phyloP scores from a whole-genome alignment of 1,140 invertebrate species.

The Drosophila kohkoa region DNA sequence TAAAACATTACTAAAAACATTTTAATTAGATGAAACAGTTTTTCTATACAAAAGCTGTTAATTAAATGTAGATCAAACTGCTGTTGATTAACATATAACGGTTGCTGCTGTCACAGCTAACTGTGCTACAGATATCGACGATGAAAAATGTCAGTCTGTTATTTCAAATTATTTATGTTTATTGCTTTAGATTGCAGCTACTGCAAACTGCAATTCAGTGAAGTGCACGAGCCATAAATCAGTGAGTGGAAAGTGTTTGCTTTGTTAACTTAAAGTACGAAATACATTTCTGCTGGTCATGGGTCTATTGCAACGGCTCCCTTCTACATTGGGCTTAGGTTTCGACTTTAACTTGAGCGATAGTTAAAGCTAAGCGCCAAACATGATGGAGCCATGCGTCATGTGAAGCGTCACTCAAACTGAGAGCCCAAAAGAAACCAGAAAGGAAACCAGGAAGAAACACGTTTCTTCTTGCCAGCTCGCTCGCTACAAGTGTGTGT shows the following conservation, averaged over 20 bases:
- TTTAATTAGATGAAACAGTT: too few species aligned
- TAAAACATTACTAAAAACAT: too few species aligned
- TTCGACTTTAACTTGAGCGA: not conserved
- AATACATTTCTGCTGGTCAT: constrained; percentile 18
- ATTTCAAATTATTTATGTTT: constrained; percentile 1
- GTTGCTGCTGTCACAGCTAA: not conserved
- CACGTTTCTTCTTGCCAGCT: constrained; percentile 54
- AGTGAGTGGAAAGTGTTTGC: constrained; percentile 24
- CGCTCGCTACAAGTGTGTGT: not conserved
- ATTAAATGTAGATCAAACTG: too few species aligned
- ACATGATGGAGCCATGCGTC: constrained; percentile 54
- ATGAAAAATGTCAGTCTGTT: not conserved
- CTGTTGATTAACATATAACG: not conserved
- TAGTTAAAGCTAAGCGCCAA: constrained; percentile 45
- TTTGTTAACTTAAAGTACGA: constrained; percentile 1
- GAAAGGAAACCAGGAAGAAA: constrained; percentile 60
- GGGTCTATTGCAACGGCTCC: constrained; percentile 4
- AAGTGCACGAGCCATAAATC: constrained; percentile 22
- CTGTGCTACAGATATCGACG: not conserved
- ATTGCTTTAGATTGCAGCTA: not conserved
- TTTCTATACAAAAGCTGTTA: too few species aligned
- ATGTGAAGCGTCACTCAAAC: constrained; percentile 53
- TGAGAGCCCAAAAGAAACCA: constrained; percentile 49
- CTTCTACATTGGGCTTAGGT: not conserved
- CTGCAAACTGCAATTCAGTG: not conserved